A percentile compares a stretch with the other conserved stretches of the same genome.
phyloP scores from a whole-genome alignment of 2,888 invertebrate genomes.

The Melanargia galathea region DNA sequence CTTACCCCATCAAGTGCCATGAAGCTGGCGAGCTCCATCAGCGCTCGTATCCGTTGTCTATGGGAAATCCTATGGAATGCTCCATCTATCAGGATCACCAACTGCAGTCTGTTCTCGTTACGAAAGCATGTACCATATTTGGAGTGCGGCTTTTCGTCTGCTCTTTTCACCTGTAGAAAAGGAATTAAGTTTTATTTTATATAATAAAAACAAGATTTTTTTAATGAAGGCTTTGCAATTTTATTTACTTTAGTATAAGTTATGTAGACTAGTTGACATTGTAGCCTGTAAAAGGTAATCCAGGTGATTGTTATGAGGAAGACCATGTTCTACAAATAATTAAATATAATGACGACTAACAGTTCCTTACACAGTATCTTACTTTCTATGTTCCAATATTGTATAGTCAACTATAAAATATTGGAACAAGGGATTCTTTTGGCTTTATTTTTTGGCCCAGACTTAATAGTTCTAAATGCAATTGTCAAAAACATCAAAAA shows the following conservation, averaged over 20 bases:
- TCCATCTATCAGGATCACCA: slow-evolving; percentile 86
- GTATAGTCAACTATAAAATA: no score
- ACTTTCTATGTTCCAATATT: no score
- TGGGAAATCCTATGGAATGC: slow-evolving; percentile 84
- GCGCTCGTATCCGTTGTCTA: slow-evolving; percentile 84
- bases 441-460: background rate
- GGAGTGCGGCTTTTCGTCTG: slow-evolving; percentile 71
- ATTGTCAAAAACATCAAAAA: no score
- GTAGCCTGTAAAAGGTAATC: background rate
- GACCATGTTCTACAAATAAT: background rate
- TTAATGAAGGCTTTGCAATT: background rate
- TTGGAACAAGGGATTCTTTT: no score
- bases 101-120: slow-evolving; percentile 75
- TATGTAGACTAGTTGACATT: background rate
- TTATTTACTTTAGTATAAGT: background rate
- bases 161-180: slow-evolving; percentile 66
- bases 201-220: background rate
- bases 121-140: slow-evolving; percentile 69
- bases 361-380: background rate
- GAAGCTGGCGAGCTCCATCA: slow-evolving; percentile 87
- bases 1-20: slow-evolving; percentile 85
- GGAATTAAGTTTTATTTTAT: background rate
- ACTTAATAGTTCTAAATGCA: background rate
- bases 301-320: background rate
- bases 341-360: background rate